Percentiles rank a stretch among this genome's conserved stretches.
Evolutionary conservation across 2,888 invertebrate genomes (phyloP).

Genomic region (Cinara cedri): DNA sequence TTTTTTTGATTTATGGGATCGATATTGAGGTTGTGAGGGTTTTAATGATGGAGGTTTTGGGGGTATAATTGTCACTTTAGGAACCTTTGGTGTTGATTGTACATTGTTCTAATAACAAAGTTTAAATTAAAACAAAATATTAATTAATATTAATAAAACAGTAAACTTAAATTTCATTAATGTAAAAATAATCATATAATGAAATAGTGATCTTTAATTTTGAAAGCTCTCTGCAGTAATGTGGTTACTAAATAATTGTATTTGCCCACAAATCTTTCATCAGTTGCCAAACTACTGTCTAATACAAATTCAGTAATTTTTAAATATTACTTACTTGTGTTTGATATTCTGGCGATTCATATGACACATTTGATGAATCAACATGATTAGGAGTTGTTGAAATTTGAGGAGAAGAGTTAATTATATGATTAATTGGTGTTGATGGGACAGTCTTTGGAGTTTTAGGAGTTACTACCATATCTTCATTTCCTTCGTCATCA

Average conservation of each 20-base stretch:
- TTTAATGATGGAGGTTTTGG: conserved; percentile 59
- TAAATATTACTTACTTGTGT: conserved; percentile 40
- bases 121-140: not conserved
- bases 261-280: too few relatives aligned
- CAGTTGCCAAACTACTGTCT: too few relatives aligned
- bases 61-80: conserved; percentile 61
- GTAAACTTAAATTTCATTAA: not conserved
- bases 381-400: conserved; percentile 35
- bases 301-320: not conserved
- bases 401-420: conserved; percentile 18
- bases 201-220: too few relatives aligned
- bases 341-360: conserved; percentile 44
- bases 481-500: conserved; percentile 77
- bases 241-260: too few relatives aligned
- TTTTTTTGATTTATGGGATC: conserved; percentile 61
- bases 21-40: conserved; percentile 59
- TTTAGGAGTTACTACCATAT: conserved; percentile 62
- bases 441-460: conserved; percentile 42
- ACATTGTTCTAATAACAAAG: conserved; percentile 40
- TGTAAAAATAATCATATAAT: too few relatives aligned
- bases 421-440: conserved; percentile 27
- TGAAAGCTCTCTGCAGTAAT: too few relatives aligned
- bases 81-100: conserved; percentile 60
- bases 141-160: not conserved
- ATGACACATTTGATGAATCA: conserved; percentile 23